Evolutionary conservation across 2,888 invertebrate genomes (phyloP).

Genomic region (Coelopa pilipes): DNA sequence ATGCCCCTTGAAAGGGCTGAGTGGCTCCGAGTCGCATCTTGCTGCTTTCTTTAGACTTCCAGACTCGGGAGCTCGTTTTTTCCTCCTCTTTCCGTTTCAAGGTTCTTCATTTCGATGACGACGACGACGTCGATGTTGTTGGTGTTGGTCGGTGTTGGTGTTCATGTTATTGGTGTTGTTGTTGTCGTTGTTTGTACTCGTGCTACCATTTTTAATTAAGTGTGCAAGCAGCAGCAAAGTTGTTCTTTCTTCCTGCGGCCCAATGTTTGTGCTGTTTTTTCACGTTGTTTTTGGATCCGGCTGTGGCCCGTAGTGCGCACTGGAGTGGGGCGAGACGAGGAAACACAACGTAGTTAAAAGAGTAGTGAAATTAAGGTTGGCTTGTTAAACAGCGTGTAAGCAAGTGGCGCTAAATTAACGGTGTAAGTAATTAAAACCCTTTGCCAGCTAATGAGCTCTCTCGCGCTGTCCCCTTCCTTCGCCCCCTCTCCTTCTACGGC

Average conservation of each 20-base stretch:
- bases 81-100: slow-evolving; percentile 2
- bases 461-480: slow-evolving; percentile 26
- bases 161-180: slow-evolving; percentile 39
- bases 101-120: neutral
- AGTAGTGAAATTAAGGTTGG: slow-evolving; percentile 47
- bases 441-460: slow-evolving; percentile 63
- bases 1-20: slow-evolving; percentile 43
- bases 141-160: neutral
- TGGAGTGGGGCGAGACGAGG: neutral
- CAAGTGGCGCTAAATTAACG: slow-evolving; percentile 67
- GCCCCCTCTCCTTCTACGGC: neutral
- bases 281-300: neutral
- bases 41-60: slow-evolving; percentile 2
- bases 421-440: slow-evolving; percentile 66
- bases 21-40: neutral
- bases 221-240: slow-evolving; percentile 39
- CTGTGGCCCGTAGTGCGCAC: neutral
- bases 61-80: slow-evolving; percentile 1
- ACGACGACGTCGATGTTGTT: no score
- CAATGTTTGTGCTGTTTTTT: slow-evolving; percentile 3
- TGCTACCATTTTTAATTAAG: slow-evolving; percentile 51
- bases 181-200: slow-evolving; percentile 37
- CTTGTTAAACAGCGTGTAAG: slow-evolving; percentile 66
- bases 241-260: slow-evolving; percentile 44
- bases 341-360: neutral